These are phyloP conservation scores for Bombus picipes DNA, from an alignment of 1,140 invertebrate genomes.

Conservation along the genomic window DNA sequence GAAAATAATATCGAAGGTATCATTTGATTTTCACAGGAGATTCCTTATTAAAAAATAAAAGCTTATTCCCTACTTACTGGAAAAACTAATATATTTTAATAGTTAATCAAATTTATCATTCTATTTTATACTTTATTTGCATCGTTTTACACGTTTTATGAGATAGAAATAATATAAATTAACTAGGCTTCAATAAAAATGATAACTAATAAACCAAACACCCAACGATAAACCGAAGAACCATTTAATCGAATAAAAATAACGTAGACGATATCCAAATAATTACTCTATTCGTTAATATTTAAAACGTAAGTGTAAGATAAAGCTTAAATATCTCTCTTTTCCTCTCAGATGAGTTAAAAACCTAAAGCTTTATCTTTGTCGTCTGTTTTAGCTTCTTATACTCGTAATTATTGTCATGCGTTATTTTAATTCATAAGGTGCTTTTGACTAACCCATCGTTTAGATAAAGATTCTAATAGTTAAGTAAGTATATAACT, in stretches of 20 bases:
- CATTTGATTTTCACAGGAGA: neutral
- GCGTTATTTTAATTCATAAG: slow-evolving; percentile 19
- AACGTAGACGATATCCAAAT: neutral
- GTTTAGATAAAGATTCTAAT: slow-evolving; percentile 17
- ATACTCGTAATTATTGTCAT: slow-evolving; percentile 10
- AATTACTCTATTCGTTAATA: neutral
- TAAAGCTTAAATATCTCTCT: neutral
- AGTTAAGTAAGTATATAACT: slow-evolving; percentile 35
- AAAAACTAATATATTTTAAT: slow-evolving; percentile 1
- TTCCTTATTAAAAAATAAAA: neutral
- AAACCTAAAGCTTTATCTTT: neutral
- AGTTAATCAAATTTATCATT: slow-evolving; percentile 11
- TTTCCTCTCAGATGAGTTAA: neutral
- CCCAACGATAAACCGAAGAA: neutral
- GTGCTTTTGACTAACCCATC: slow-evolving; percentile 19
- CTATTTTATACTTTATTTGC: neutral
- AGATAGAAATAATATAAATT: neutral
- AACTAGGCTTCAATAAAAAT: neutral
- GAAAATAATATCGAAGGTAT: neutral
- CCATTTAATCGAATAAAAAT: slow-evolving; percentile 28
- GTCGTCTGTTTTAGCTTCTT: neutral
- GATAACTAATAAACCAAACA: slow-evolving; percentile 16
- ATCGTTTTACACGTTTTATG: slow-evolving; percentile 5
- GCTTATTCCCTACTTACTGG: neutral
- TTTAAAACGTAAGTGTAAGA: neutral